phyloP scores from a whole-genome alignment of 2,113 vertebrate species.

The Notarius lentiginosus region DNA sequence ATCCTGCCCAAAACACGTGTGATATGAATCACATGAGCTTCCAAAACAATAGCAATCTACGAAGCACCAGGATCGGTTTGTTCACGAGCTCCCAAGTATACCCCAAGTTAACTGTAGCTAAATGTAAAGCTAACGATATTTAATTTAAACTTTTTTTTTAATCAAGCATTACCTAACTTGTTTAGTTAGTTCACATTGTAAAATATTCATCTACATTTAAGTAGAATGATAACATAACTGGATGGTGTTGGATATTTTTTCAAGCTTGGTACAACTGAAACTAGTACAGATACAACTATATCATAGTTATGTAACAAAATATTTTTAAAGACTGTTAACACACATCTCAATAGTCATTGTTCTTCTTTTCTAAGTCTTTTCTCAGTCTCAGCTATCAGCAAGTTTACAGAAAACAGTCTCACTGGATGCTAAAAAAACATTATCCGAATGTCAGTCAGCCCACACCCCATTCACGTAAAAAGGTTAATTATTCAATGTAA shows the following conservation, averaged over 20 bases:
- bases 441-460: not conserved
- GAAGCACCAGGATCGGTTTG: no score
- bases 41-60: no score
- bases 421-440: not conserved
- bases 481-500: not conserved
- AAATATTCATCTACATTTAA: not conserved
- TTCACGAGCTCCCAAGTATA: not conserved
- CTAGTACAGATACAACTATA: not conserved
- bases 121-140: not conserved
- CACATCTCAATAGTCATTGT: not conserved
- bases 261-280: not conserved
- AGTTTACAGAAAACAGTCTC: not conserved
- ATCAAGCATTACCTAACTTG: not conserved
- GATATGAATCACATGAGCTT: not conserved
- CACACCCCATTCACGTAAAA: constrained; percentile 9
- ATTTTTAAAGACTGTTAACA: not conserved
- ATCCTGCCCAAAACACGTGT: not conserved
- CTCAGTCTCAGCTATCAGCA: not conserved
- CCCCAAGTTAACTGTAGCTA: no score
- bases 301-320: not conserved
- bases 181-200: not conserved
- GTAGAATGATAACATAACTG: no score
- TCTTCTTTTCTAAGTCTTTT: not conserved
- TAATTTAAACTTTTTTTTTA: no score
- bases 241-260: no score